Evolutionary conservation across 2,797 vertebrate genomes (phyloP), one percentile per base, ranked within the genome.

Genomic region (Leuciscus waleckii): DNA sequence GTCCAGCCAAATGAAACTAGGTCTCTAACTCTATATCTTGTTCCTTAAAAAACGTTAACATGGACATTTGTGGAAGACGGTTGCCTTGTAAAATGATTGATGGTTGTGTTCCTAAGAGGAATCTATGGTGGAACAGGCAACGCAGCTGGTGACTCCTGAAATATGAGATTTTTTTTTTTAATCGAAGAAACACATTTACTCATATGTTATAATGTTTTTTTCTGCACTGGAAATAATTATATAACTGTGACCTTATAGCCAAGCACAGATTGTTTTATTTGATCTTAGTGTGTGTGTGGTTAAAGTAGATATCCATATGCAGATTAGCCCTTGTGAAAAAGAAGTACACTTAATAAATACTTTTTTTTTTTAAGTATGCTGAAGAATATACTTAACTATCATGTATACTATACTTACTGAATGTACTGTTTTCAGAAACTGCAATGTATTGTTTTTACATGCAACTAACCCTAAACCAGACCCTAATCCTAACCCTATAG

Each of bases 241-340:
- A 69, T 84, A 68, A 77, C 82, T 68, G 23, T 54, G 39, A 29
- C 32, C 32, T 77, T 77, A 29, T 7, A 67, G 49, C 69, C n/a
- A 61, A 51, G 43, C 21, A 75, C 41, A 32, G 3, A 81, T 63
- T 26, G 79, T 46, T 80, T 49, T 65, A 26, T 32, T 35, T 58
- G 32, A 32, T 56, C 19, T 37, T 39, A 35, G 4, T 87, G 70
- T 85, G 54, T 81, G 74, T 79, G 35, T 90, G 5, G n/a, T n/a
- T n/a, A n/a, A 58, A n/a, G 10, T 58, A 26, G 37, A 70, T 41
- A 41, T 70, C 37, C 21, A n/a, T 41, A 13, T 13, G 68, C 37
- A 70, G 37, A 39, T 14, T 13, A 13, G 37, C 37, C 10, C 19
- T 68, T 10, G 14, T 37, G 19, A 69, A 69, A 21, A 69, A 68